Base-by-base conservation (phyloP, 2,113 vertebrate genomes). In the Astur gentilis region DNA sequence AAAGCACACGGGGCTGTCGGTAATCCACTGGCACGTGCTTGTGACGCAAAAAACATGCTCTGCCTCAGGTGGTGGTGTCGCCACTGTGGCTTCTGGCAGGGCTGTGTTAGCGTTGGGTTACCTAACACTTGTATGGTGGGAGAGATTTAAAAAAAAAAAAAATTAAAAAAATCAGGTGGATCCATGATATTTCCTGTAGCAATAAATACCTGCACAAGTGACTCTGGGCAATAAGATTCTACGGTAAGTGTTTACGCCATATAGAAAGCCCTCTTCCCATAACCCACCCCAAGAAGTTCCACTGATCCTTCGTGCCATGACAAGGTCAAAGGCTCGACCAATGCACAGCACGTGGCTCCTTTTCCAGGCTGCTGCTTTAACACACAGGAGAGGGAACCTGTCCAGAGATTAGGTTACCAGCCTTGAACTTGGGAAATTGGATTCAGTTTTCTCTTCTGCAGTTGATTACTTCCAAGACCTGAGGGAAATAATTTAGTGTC, bases 21-120 rank as follows among this genome's bases (percentile, higher is more conserved):
- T 60, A 34, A 50, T 1, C 11, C 32, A 66, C 16, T 45, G 50
- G 34, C 19, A 38, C 0, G 3, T 10, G 45, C 36, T 57, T 1
- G 0, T 2, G 0, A 6, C 17, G 31, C 2, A 0, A 29, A 42
- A 77, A 50, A 8, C 13, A 7, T 13, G 6, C 25, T 52, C 12
- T 84, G 60, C 36, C 22, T 75, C 29, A 22, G 27, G 12, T 5
- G 11, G 47, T 8, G 15, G 55, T 14, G 14, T 10, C 2, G 2
- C 26, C 13, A 16, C 62, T 7, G 3, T 22, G 52, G n/a, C 38
- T 71, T 16, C 61, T 36, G 47, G n/a, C 13, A 47, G 64, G 16
- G 7, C 26, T 13, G 0, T 55, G 61, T 23, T 14, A 42, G 21
- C 1, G 0, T 10, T 3, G 7, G 65, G 31, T 49, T 61, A 10